Conservation (phyloP, 2,797 vertebrate genomes). For the Monodelphis domestica region DNA sequence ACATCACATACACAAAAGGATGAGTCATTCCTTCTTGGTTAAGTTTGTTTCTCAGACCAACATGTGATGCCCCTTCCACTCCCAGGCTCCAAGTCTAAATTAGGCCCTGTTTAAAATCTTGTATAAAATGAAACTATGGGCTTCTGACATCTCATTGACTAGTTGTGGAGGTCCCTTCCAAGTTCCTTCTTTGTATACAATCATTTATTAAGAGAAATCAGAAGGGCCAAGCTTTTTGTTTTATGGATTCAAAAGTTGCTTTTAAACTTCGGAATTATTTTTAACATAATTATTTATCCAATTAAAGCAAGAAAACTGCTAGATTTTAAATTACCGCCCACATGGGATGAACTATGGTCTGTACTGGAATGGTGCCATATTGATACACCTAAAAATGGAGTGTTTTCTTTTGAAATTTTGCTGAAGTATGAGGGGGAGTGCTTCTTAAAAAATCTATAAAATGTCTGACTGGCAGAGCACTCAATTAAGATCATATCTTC, state of each 20-base stretch:
- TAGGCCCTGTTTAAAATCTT: constrained; percentile 77
- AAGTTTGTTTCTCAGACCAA: constrained; percentile 71
- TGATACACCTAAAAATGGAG: background rate
- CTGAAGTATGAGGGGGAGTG: background rate
- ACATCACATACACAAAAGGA: constrained; percentile 55
- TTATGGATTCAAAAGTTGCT: background rate
- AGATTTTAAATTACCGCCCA: background rate
- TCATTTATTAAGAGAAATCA: background rate
- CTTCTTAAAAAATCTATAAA: background rate
- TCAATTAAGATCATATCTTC: background rate
- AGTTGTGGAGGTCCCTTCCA: background rate
- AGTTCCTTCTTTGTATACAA: background rate
- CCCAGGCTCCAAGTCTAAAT: constrained; percentile 61
- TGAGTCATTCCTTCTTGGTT: constrained; percentile 77
- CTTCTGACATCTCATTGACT: background rate
- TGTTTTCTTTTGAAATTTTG: background rate
- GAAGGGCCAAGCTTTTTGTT: background rate
- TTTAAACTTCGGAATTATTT: background rate
- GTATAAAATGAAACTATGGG: constrained; percentile 49
- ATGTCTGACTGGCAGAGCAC: background rate
- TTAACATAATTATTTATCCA: background rate
- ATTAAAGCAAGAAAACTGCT: constrained; percentile 11
- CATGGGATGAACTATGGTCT: background rate
- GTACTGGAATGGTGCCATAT: background rate
- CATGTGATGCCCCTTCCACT: constrained; percentile 50